Conservation (phyloP, 2,113 vertebrate genomes). For the Melierax canorus region DNA sequence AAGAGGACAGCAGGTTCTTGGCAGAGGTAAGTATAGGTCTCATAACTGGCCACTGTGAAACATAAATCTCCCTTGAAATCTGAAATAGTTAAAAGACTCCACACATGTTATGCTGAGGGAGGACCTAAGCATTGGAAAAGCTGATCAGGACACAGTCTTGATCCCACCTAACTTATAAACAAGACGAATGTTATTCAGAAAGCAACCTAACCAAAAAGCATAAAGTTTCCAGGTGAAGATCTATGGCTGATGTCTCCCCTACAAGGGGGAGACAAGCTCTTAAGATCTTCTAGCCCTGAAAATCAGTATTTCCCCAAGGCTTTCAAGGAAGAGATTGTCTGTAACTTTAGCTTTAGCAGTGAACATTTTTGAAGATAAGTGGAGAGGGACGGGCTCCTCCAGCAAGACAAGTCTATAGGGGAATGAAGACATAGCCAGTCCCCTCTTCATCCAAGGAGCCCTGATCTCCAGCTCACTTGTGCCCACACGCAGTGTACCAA, state of each 20-base stretch:
- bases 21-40: not conserved
- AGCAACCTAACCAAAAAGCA: not conserved
- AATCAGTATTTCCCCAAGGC: not conserved
- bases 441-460: not conserved
- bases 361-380: not conserved
- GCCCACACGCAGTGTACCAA: not conserved
- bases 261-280: not conserved
- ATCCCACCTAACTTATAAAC: not conserved
- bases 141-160: not conserved
- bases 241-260: not conserved
- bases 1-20: not conserved
- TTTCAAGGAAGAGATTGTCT: not conserved
- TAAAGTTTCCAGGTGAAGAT: not conserved
- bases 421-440: not conserved
- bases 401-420: not conserved
- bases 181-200: not conserved
- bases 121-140: not conserved
- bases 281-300: not conserved
- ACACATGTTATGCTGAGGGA: not conserved
- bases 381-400: not conserved
- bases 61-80: not conserved
- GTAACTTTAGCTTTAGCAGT: not conserved
- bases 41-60: not conserved
- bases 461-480: not conserved
- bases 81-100: not conserved